phyloP scores from a whole-genome alignment of 2,888 invertebrate genomes.

The Perdita meconis region DNA sequence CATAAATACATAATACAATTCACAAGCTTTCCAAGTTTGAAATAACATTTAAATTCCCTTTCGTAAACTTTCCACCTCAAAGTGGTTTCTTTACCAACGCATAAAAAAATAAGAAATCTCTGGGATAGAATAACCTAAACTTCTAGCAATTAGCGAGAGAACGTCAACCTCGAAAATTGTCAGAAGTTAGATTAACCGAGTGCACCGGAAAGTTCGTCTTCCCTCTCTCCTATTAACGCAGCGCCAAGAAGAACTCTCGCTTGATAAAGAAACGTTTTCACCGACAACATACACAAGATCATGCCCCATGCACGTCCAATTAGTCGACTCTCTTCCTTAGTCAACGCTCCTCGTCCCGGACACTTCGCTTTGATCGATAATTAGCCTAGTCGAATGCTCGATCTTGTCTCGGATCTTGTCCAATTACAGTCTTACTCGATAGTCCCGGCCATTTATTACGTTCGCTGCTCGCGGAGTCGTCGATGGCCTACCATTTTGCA shows the following conservation, averaged over 20 bases:
- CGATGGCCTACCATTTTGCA: slow-evolving; percentile 2
- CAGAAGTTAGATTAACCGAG: neutral
- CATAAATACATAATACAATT: no score
- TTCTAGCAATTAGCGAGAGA: no score
- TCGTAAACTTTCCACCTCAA: no score
- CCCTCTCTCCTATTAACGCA: slow-evolving; percentile 22
- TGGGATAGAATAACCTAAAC: no score
- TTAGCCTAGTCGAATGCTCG: slow-evolving; percentile 65
- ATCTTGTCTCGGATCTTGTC: slow-evolving; percentile 68
- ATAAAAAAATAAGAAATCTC: no score
- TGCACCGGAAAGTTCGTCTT: neutral
- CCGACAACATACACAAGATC: slow-evolving; percentile 46
- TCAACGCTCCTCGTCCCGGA: slow-evolving; percentile 35
- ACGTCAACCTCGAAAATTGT: neutral
- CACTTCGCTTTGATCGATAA: slow-evolving; percentile 73
- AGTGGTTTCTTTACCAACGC: no score
- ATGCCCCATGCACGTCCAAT: slow-evolving; percentile 57
- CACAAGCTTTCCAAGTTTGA: no score
- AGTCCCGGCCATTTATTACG: slow-evolving; percentile 31
- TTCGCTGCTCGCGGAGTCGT: slow-evolving; percentile 7
- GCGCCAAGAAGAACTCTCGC: slow-evolving; percentile 23
- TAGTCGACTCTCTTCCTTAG: slow-evolving; percentile 54
- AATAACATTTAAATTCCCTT: no score
- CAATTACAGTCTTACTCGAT: slow-evolving; percentile 71
- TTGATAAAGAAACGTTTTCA: slow-evolving; percentile 49